Conservation (phyloP, 2,113 vertebrate species). For the Acrocephalus arundinaceus region DNA sequence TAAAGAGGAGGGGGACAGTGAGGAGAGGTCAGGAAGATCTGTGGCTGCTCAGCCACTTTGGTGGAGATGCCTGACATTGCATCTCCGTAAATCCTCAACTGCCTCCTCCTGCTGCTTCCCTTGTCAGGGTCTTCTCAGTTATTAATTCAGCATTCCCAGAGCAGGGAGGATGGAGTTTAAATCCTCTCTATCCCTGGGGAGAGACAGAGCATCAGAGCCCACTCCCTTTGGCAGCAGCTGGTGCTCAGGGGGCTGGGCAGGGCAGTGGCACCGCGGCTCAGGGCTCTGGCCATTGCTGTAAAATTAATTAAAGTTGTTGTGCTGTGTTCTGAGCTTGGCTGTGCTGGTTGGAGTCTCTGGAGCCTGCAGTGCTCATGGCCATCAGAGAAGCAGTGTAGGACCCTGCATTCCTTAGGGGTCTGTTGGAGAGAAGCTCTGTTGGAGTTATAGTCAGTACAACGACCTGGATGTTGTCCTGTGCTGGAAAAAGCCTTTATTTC, state of each 20-base stretch:
- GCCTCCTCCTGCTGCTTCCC: neutral
- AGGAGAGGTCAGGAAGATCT: neutral
- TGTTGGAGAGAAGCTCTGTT: accelerated
- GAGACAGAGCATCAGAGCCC: neutral
- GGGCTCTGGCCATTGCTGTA: accelerated
- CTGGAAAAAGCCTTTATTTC: neutral
- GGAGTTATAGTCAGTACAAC: accelerated
- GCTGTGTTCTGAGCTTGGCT: neutral
- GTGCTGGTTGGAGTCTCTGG: neutral
- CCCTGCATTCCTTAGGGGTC: neutral
- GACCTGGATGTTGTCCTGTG: neutral
- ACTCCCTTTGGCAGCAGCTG: neutral
- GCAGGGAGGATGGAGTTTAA: neutral
- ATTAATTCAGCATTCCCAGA: neutral
- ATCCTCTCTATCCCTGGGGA: accelerated
- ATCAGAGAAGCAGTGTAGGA: neutral
- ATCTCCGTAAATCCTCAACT: neutral
- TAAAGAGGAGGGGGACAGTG: neutral
- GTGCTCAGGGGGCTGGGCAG: neutral
- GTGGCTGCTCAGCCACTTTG: neutral
- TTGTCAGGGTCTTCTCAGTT: neutral
- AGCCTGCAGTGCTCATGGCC: neutral
- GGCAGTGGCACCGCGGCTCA: accelerated
- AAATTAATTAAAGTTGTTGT: neutral
- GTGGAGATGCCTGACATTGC: neutral